phyloP scores from a whole-genome alignment of 2,888 invertebrate genomes.

The Dynastes hyllus region DNA sequence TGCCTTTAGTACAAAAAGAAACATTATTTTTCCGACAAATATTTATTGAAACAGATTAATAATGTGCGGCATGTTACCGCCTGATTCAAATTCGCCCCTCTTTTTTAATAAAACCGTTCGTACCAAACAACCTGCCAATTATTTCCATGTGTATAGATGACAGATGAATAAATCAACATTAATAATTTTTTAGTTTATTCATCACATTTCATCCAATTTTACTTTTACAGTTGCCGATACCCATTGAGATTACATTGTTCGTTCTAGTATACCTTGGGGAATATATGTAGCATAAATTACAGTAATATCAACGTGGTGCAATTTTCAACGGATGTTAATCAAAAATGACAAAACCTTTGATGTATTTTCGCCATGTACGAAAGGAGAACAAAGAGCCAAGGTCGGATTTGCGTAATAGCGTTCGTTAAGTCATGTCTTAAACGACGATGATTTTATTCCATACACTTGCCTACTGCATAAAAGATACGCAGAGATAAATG shows the following conservation, averaged over 20 bases:
- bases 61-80: not conserved
- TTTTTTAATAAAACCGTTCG: conserved; percentile 18
- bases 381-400: conserved; percentile 31
- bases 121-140: conserved; percentile 32
- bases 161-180: conserved; percentile 29
- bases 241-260: not conserved
- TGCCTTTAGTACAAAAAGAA: not conserved
- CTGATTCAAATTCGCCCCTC: not conserved
- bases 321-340: conserved; percentile 30
- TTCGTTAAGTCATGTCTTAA: conserved; percentile 32
- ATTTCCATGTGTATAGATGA: conserved; percentile 17
- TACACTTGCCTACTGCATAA: conserved; percentile 26
- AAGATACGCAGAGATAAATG: conserved; percentile 39
- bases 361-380: conserved; percentile 16
- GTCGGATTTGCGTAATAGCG: conserved; percentile 15
- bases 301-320: not conserved
- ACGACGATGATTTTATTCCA: conserved; percentile 35
- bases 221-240: conserved; percentile 31
- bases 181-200: conserved; percentile 31
- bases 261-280: conserved; percentile 9
- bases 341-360: conserved; percentile 35
- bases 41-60: conserved; percentile 5
- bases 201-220: conserved; percentile 24
- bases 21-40: not conserved
- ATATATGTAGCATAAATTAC: conserved; percentile 17